A percentile compares a stretch with the other conserved stretches of the same genome.
These are phyloP conservation scores for Actinemys pallida DNA, from an alignment of 2,113 vertebrate species.

Conservation along the genomic window DNA sequence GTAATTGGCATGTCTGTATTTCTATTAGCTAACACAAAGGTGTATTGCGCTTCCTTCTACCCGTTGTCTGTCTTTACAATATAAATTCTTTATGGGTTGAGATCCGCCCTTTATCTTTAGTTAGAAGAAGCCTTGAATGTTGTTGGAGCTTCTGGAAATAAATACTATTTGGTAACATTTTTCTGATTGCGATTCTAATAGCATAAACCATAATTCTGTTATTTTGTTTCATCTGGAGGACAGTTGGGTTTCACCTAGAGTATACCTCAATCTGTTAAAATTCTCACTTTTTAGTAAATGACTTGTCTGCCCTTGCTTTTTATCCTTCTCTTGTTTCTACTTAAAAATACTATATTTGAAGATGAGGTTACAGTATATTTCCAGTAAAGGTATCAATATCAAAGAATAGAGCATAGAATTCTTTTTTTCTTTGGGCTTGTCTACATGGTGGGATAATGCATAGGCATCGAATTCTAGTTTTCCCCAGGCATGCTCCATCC, in stretches of 20 bases:
- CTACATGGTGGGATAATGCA: not conserved
- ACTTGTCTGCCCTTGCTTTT: not conserved
- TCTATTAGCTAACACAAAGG: not conserved
- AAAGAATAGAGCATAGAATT: not conserved
- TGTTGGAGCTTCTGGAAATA: not conserved
- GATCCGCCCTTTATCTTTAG: not conserved
- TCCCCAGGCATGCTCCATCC: too few relatives aligned
- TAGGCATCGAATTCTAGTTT: too few relatives aligned
- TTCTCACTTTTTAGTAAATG: not conserved
- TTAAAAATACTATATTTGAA: not conserved
- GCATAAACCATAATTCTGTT: not conserved
- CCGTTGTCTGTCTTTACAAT: not conserved
- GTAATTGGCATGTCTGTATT: accelerated
- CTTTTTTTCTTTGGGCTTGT: not conserved
- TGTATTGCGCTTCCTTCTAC: accelerated
- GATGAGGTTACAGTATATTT: not conserved
- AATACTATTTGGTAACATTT: not conserved
- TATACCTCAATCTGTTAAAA: not conserved
- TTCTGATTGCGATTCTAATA: not conserved
- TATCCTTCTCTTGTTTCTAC: not conserved
- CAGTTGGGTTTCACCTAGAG: not conserved
- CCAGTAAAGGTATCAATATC: not conserved
- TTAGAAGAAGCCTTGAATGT: not conserved
- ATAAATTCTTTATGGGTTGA: not conserved
- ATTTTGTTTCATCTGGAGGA: not conserved